Base-by-base conservation (phyloP, 2,888 invertebrate species). In the Aleiodes alternator region DNA sequence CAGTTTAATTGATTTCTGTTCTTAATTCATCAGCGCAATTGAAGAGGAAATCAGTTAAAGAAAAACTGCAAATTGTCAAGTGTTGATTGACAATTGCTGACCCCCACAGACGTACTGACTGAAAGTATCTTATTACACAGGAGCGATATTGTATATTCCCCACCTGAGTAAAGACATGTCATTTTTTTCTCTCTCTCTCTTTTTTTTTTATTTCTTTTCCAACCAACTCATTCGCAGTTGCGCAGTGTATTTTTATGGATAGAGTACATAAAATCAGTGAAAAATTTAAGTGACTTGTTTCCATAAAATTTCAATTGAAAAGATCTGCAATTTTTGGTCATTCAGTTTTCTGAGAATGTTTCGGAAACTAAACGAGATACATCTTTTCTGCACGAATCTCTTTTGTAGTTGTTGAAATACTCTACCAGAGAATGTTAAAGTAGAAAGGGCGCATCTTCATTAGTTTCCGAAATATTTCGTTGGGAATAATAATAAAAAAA, bases 101-200 rank as follows among this genome's bases (percentile, higher is more conserved):
- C 74, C 73, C 68, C 70, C 74, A 68, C 77, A 48, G 78, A 79
- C 71, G 56, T 43, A 80, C 81, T 79, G 79, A 57, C 69, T 51
- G 55, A 16, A 29, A 38, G 64, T 61, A 77, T 80, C 73, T 74
- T 57, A 74, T 76, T 78, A 53, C 75, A 69, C 69, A 53, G 9
- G 53, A 69, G 53, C 66, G 38, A 69, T 73, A 75, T 79, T 72
- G 56, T 66, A 55, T 72, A 68, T 77, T 73, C 80, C 80, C 79
- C 77, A 74, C 77, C 56, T 68, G 61, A 57, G 14, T 68, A 48
- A 38, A 48, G 43, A 64, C 68, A 51, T 68, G 50, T 68, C 50
- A 78, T 72, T 76, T 75, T 75, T 72, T 77, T 69, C n/a, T 68
- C 23, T 31, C 43, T 43, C 43, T 43, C 9, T 43, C 11, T 43